Percentiles rank a stretch among this genome's conserved stretches.
Conservation (phyloP, 2,888 invertebrate genomes). For the Morpho deidamia region DNA sequence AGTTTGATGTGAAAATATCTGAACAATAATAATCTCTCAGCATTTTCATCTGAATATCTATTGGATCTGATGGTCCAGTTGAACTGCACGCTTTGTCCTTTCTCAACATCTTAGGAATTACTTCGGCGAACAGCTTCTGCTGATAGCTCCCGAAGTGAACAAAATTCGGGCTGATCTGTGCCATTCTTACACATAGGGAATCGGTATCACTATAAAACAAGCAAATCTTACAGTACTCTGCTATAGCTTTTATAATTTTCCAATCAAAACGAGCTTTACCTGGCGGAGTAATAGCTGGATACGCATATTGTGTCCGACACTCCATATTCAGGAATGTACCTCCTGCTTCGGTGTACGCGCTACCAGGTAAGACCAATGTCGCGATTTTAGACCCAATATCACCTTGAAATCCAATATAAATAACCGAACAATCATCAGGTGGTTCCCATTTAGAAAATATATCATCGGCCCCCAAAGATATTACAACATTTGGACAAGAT, state of each 20-base stretch:
- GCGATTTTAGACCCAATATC: slow-evolving; percentile 94
- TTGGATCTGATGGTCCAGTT: neutral
- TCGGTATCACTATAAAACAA: slow-evolving; percentile 45
- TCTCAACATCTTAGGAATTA: slow-evolving; percentile 31
- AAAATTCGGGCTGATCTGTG: slow-evolving; percentile 60
- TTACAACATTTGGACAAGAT: slow-evolving; percentile 87
- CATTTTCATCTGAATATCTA: slow-evolving; percentile 46
- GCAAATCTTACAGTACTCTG: slow-evolving; percentile 47
- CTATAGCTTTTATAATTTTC: slow-evolving; percentile 88
- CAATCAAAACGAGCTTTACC: slow-evolving; percentile 96
- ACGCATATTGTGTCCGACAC: slow-evolving; percentile 93
- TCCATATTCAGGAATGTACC: slow-evolving; percentile 97
- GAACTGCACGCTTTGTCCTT: neutral
- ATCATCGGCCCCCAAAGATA: slow-evolving; percentile 95
- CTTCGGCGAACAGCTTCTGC: slow-evolving; percentile 39
- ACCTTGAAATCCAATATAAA: slow-evolving; percentile 97
- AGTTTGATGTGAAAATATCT: slow-evolving; percentile 58
- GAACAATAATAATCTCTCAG: slow-evolving; percentile 60
- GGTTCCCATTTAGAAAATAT: slow-evolving; percentile 86
- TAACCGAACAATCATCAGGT: slow-evolving; percentile 86
- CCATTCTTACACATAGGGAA: slow-evolving; percentile 43
- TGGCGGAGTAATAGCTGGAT: slow-evolving; percentile 92
- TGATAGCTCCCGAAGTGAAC: slow-evolving; percentile 42
- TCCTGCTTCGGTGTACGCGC: slow-evolving; percentile 84
- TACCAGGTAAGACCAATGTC: slow-evolving; percentile 93